Evolutionary conservation across 2,113 vertebrate species (phyloP), one percentile per base, ranked within the genome.

Genomic region (Bos indicus): DNA sequence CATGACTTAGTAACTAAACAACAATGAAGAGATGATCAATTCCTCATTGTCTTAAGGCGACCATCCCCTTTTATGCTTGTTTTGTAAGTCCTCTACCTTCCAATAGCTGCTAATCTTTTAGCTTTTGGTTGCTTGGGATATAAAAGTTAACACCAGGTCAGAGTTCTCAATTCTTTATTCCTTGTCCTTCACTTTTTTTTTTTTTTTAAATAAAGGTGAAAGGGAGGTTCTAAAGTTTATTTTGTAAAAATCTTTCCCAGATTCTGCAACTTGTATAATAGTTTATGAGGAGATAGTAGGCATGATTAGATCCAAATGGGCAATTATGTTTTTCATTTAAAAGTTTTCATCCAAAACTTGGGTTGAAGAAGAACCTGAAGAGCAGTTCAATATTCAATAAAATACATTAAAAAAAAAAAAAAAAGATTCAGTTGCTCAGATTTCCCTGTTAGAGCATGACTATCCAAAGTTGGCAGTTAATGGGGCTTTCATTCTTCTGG

Each of bases 331-430:
- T 96, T 92, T 84, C n/a, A 85, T 92, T 96, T 51, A 89, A 88
- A 93, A 77, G 16, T 95, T 96, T 96, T 95, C 78, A 87, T 71
- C n/a, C 67, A 78, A 88, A 92, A 92, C n/a, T 92, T 92, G 43
- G 5, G 52, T 96, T 77, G 81, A 77, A 92, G 57, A 92, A 59
- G 87, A 91, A 51, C 6, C 48, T 86, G 88, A 94, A 57, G 60
- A 96, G 46, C 84, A 95, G 17, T 88, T 97, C 95, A 94, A 82
- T 82, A 97, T 84, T 88, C 46, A 81, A 12, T 81, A 81, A 81
- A 81, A n/a, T 51, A 81, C 46, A 81, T 51, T 81, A 19, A 80
- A 30, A 19, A 80, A 46, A 43, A 40, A 40, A 46, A 40, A 30
- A 81, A 51, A 81, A 81, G 46, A 12, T 59, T 43, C 15, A 77